Base-by-base conservation (phyloP, 2,113 vertebrate species). In the Hassar affinis region DNA sequence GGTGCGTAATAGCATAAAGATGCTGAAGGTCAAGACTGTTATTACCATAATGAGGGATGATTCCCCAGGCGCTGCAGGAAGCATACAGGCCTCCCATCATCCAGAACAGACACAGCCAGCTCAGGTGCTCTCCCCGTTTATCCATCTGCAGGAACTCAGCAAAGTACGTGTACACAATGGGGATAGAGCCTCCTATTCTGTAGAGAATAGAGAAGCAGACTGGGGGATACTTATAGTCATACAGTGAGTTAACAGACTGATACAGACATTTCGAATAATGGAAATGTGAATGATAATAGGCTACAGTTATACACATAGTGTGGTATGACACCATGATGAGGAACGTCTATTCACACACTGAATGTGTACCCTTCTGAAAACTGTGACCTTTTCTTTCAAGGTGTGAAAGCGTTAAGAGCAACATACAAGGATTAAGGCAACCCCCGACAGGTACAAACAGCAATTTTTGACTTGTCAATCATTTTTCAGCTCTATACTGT, bases 111-210 rank as follows among this genome's bases (percentile, higher is more conserved):
- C 94, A 97, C 51, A 99, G 90, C 98, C 98, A 99, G 78, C 97
- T 98, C 82, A 99, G 95, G 88, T 99, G 97, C 59, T 99, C 98
- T 6, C 97, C 98, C 57, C 97, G 91, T 90, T 99, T 99, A 90
- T 98, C 96, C 88, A 96, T 96, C 89, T 97, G 96, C 22, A 99
- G 91, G 87, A 99, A 99, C 93, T 99, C 98, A 0, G 98, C 96
- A 89, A 96, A 99, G 93, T 99, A 99, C 22, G 97, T 92, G 94
- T 99, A 99, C 49, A 99, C 97, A 0, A 99, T 96, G 10, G 98
- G 98, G 82, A 98, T 94, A 0, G 96, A 94, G 30, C 97, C 98
- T 22, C 98, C 98, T 4, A 97, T 97, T 1, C 98, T 99, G 92
- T 42, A 87, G 78, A 64, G 80, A n/a, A 79, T 25, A 47, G 45